Conservation (phyloP, 2,797 vertebrate genomes). For the Lophotriccus pileatus region DNA sequence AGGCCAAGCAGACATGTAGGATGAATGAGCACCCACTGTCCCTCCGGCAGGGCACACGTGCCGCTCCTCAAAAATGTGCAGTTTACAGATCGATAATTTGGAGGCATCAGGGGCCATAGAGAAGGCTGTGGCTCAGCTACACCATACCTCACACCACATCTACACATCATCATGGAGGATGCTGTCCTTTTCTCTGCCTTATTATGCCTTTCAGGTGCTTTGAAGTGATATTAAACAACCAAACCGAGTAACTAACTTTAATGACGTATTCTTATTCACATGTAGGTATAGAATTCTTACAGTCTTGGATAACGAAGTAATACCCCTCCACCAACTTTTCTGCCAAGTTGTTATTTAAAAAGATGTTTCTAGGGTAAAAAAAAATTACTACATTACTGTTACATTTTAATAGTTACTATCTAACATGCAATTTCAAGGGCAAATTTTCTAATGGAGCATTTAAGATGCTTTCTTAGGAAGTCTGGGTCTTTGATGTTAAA, state of each 20-base stretch:
- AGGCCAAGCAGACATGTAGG: not conserved
- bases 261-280: not conserved
- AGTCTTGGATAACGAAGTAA: not conserved
- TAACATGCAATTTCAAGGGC: conserved; percentile 28
- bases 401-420: not conserved
- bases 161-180: not conserved
- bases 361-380: not conserved
- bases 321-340: not conserved
- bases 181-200: not conserved
- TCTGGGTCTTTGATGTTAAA: conserved; percentile 30
- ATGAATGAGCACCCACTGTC: rapidly evolving
- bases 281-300: not conserved
- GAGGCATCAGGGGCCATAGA: not conserved
- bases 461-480: conserved; percentile 47
- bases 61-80: not conserved
- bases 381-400: not conserved
- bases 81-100: not conserved
- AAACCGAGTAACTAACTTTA: not conserved
- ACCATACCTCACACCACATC: rapidly evolving
- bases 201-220: not conserved
- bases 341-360: not conserved
- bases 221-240: not conserved
- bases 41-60: not conserved
- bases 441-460: not conserved
- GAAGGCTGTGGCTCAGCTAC: not conserved